These are phyloP conservation scores for Polietes domitor DNA, from an alignment of 2,888 invertebrate genomes.

Conservation along the genomic window DNA sequence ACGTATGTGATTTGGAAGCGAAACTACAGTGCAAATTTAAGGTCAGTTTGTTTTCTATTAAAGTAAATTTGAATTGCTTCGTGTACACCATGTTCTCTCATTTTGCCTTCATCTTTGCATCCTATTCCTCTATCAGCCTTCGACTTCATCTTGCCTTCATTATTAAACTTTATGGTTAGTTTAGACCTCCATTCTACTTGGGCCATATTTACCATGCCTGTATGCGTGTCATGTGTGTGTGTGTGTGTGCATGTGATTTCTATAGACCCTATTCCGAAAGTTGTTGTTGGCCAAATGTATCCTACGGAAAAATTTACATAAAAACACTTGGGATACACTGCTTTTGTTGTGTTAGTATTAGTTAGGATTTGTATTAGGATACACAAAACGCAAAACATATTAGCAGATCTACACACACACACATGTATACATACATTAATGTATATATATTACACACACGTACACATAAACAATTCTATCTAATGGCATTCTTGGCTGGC, in stretches of 20 bases:
- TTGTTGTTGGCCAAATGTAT: constrained; percentile 11
- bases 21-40: constrained; percentile 34
- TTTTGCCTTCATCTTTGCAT: neutral
- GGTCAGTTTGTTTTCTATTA: constrained; percentile 51
- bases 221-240: neutral
- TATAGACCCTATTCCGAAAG: constrained; percentile 2
- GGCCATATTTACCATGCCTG: neutral
- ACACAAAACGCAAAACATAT: neutral
- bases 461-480: neutral
- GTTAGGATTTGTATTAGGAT: neutral
- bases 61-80: constrained; percentile 42
- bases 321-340: neutral
- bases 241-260: neutral
- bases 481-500: neutral
- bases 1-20: neutral
- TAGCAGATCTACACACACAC: neutral
- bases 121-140: constrained; percentile 15
- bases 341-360: neutral
- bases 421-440: neutral
- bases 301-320: constrained; percentile 27
- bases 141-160: constrained; percentile 19
- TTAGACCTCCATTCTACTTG: neutral
- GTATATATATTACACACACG: neutral
- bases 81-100: neutral
- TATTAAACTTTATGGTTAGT: constrained; percentile 39